A percentile compares a stretch with the other conserved stretches of the same genome.
These are phyloP conservation scores for Lithodes maja DNA, from an alignment of 2,888 invertebrate genomes.

Conservation along the genomic window DNA sequence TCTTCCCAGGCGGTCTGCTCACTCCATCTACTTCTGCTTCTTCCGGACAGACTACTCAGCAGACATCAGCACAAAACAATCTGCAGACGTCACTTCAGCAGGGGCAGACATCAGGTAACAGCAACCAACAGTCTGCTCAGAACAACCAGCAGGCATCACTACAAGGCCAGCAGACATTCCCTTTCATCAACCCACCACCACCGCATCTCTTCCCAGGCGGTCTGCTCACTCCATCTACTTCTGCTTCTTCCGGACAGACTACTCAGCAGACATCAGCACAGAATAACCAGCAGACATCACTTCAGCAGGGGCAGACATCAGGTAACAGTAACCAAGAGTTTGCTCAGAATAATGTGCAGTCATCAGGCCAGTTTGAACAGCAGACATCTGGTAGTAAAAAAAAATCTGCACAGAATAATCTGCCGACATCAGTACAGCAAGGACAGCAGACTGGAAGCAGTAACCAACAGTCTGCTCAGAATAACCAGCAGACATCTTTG, in stretches of 20 bases:
- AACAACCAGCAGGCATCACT: neutral
- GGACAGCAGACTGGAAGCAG: neutral
- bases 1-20: too few species aligned
- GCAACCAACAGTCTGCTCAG: neutral
- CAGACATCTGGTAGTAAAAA: neutral
- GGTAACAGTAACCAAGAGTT: too few species aligned
- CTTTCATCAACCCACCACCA: too few species aligned
- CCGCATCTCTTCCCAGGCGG: too few species aligned
- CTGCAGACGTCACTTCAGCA: neutral
- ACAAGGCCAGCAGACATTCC: too few species aligned
- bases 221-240: too few species aligned
- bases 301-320: too few species aligned
- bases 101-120: neutral
- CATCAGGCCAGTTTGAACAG: neutral
- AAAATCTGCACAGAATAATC: neutral
- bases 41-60: neutral
- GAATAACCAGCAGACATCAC: neutral
- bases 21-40: too few species aligned
- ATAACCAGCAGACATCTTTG: conserved; percentile 1
- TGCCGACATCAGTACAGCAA: neutral
- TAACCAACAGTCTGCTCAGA: neutral
- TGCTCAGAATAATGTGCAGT: neutral
- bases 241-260: neutral
- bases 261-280: neutral
- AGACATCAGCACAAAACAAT: neutral